A percentile compares a stretch with the other conserved stretches of the same genome.
Conservation (phyloP, 2,797 vertebrate species). For the Pantherophis alleghaniensis region DNA sequence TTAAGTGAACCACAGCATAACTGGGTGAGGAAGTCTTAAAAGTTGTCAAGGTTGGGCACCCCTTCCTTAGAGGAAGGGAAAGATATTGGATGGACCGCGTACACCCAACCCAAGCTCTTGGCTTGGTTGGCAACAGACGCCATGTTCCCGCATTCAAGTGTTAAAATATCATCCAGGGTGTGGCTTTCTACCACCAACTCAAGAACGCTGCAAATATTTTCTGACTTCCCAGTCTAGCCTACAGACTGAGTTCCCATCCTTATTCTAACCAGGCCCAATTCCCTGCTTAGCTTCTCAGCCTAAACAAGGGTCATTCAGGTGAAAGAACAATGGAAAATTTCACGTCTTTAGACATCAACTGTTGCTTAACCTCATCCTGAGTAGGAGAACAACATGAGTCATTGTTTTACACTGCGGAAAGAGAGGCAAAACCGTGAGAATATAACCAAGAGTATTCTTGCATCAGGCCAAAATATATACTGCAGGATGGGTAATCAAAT, state of each 20-base stretch:
- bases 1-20: neutral
- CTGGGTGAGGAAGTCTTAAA: neutral
- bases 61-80: neutral
- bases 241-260: neutral
- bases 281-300: neutral
- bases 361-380: neutral
- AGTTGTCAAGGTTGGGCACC: neutral
- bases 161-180: neutral
- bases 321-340: constrained; percentile 7
- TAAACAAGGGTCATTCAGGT: neutral
- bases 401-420: neutral
- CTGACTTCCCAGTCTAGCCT: neutral
- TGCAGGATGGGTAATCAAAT: neutral
- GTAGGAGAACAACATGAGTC: neutral
- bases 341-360: neutral
- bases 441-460: neutral
- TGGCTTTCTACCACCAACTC: neutral
- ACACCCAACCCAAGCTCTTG: neutral
- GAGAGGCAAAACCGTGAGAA: neutral
- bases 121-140: neutral
- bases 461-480: neutral
- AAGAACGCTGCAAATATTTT: neutral
- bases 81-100: neutral
- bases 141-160: neutral
- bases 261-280: neutral